A percentile compares a stretch with the other conserved stretches of the same genome.
phyloP scores from a whole-genome alignment of 2,888 invertebrate species.

The Drosophila pegasa region DNA sequence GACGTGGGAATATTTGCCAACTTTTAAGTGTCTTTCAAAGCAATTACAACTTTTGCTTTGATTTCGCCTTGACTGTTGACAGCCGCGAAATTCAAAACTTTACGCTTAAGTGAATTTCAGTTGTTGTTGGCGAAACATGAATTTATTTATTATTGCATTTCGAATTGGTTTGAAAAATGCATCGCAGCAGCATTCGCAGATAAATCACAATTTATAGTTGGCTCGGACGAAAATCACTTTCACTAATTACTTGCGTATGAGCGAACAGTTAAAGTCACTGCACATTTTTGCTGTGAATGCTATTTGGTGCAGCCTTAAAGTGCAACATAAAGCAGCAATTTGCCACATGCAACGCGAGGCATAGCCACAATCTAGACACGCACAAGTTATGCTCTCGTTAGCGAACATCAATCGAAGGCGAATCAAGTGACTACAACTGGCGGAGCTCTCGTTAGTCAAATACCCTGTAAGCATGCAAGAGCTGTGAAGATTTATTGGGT shows the following conservation, averaged over 20 bases:
- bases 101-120: neutral
- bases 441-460: constrained; percentile 1
- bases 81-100: constrained; percentile 7
- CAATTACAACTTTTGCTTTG: constrained; percentile 36
- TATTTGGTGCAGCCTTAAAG: constrained; percentile 47
- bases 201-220: neutral
- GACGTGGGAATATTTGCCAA: constrained; percentile 12
- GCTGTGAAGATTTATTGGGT: neutral
- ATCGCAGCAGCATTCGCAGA: neutral
- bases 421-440: neutral
- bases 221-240: constrained; percentile 31
- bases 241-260: constrained; percentile 15
- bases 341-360: constrained; percentile 67
- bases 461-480: constrained; percentile 22
- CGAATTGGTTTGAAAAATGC: too few relatives aligned
- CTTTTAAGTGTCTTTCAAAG: constrained; percentile 28
- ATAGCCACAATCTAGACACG: constrained; percentile 52
- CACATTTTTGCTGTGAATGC: constrained; percentile 14
- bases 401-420: constrained; percentile 45
- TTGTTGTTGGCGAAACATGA: neutral
- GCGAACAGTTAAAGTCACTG: constrained; percentile 30
- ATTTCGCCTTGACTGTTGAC: constrained; percentile 28
- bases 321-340: constrained; percentile 68
- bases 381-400: constrained; percentile 77
- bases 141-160: neutral